Base-by-base conservation (phyloP, 1,140 invertebrate species). In the Nephila pilipes region DNA sequence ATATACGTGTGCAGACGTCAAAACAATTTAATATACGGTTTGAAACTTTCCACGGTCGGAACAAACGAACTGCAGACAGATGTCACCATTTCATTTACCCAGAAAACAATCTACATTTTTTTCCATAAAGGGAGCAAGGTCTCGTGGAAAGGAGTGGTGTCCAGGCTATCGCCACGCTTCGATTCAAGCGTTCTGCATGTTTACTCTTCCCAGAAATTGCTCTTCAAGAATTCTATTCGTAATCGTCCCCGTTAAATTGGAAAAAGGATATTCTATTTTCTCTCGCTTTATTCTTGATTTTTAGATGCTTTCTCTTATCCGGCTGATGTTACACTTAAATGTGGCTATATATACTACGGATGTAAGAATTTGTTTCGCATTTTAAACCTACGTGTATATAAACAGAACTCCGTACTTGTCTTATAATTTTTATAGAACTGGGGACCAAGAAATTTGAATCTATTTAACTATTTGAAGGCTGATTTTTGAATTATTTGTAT, bases 181-280 rank as follows among this genome's bases (percentile, higher is more conserved):
- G n/a, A 54, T 81, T 81, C 79, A 46, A 38, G 20, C 79, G 79
- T 81, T 81, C 79, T 81, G 79, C 79, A 46, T 81, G 79, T 81
- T 81, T 46, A 25, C 79, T 81, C 79, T 81, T 81, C 79, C 79
- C 79, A 81, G 38, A 81, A 81, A 54, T 29, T 69, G 65, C 65
- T 69, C 25, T 69, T 16, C 65, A 69, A 69, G 65, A 81, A 81
- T 81, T 32, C 38, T 5, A 81, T 81, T 46, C 65, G 25, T 69
- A 29, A 69, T 14, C 25, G 12, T 38, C n/a, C 79, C 79, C 79
- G 32, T 38, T 81, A 38, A 69, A 81, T 38, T 81, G 6, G 79
- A 18, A 81, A n/a, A 12, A 81, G 38, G 79, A 81, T 81, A 54
- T 54, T 38, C 38, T 18, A 46, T 46, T 38, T 22, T 54, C 25